Percentiles rank a stretch among this genome's conserved stretches.
Conservation (phyloP, 1,140 invertebrate genomes). For the Drosophila orena region DNA sequence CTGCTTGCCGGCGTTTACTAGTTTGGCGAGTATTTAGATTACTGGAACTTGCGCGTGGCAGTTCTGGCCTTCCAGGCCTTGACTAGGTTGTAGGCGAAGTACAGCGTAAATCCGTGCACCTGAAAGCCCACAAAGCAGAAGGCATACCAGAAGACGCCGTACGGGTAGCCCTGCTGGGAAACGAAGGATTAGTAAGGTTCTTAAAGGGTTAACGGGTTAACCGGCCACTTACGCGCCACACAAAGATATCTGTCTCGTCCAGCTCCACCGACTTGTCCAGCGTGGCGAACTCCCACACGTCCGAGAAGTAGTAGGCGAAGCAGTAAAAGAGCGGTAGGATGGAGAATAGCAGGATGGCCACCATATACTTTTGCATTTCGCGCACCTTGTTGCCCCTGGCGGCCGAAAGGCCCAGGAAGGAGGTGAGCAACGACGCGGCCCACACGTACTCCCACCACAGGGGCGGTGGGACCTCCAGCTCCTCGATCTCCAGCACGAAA, state of each 20-base stretch:
- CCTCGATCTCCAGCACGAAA: slow-evolving; percentile 97
- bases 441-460: slow-evolving; percentile 96
- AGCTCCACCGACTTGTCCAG: slow-evolving; percentile 88
- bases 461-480: slow-evolving; percentile 94
- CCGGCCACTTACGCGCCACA: slow-evolving; percentile 91
- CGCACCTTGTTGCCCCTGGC: slow-evolving; percentile 93
- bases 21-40: slow-evolving; percentile 80
- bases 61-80: slow-evolving; percentile 94
- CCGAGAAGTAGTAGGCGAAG: slow-evolving; percentile 91
- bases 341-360: slow-evolving; percentile 92
- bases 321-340: slow-evolving; percentile 93
- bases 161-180: slow-evolving; percentile 91
- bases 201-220: too few relatives aligned
- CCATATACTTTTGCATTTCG: slow-evolving; percentile 92
- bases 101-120: slow-evolving; percentile 95
- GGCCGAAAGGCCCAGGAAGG: slow-evolving; percentile 94
- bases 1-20: slow-evolving; percentile 57
- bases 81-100: slow-evolving; percentile 94
- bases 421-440: slow-evolving; percentile 93
- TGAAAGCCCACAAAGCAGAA: slow-evolving; percentile 95
- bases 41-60: slow-evolving; percentile 85
- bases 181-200: neutral
- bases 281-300: slow-evolving; percentile 92
- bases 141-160: slow-evolving; percentile 96
- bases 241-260: slow-evolving; percentile 88